These are phyloP conservation scores for Pterostichus madidus DNA, from an alignment of 2,888 invertebrate species.

Conservation along the genomic window DNA sequence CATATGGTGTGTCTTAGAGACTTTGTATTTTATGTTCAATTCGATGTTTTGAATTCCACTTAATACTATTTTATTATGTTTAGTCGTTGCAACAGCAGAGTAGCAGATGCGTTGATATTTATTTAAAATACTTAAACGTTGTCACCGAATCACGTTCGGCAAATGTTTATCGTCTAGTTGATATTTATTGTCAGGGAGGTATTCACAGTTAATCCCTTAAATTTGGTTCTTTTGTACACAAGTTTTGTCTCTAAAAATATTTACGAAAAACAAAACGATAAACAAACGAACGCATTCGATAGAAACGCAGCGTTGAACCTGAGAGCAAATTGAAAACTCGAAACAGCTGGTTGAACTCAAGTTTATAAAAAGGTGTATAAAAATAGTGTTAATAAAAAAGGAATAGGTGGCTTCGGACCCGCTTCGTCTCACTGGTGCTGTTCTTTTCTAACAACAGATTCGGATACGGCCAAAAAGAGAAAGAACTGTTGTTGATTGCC, in stretches of 20 bases:
- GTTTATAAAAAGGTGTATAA: slow-evolving; percentile 67
- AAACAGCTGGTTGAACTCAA: slow-evolving; percentile 64
- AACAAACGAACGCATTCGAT: slow-evolving; percentile 61
- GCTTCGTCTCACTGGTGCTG: neutral
- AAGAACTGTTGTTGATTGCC: slow-evolving; percentile 27
- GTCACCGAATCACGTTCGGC: slow-evolving; percentile 40
- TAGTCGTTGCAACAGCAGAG: slow-evolving; percentile 22
- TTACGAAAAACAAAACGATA: slow-evolving; percentile 65
- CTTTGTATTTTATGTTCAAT: slow-evolving; percentile 28
- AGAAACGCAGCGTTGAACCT: slow-evolving; percentile 41
- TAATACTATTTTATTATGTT: slow-evolving; percentile 62
- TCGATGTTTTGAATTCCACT: slow-evolving; percentile 53
- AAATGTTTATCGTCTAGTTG: slow-evolving; percentile 54
- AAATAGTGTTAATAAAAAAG: slow-evolving; percentile 66
- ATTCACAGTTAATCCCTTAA: slow-evolving; percentile 60
- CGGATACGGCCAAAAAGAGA: neutral
- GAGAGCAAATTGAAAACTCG: slow-evolving; percentile 65
- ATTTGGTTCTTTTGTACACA: slow-evolving; percentile 57
- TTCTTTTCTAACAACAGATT: slow-evolving; percentile 22
- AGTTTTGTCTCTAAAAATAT: slow-evolving; percentile 62
- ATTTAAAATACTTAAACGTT: slow-evolving; percentile 57
- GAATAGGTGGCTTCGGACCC: slow-evolving; percentile 46
- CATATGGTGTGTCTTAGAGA: slow-evolving; percentile 9
- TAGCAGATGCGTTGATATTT: slow-evolving; percentile 50
- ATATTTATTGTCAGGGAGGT: slow-evolving; percentile 57